Evolutionary conservation across 1,140 invertebrate genomes (phyloP).

Genomic region (Scylla paramamosain): DNA sequence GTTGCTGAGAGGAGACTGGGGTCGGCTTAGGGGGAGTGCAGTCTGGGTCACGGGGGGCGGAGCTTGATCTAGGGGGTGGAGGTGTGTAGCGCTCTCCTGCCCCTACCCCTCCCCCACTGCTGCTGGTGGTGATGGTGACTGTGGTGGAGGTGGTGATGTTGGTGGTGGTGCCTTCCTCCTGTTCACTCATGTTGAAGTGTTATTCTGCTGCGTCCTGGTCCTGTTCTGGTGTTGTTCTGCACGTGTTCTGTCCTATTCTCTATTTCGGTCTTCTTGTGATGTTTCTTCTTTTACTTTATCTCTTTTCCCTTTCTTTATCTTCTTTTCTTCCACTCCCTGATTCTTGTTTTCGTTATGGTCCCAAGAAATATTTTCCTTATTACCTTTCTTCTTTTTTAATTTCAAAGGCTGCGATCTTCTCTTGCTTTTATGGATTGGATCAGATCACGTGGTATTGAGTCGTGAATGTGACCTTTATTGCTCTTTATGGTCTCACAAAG

Average conservation of each 20-base stretch:
- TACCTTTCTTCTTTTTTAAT: no score
- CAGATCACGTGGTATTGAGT: not conserved
- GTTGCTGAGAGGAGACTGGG: conserved; percentile 8
- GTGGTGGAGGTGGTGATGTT: conserved; percentile 40
- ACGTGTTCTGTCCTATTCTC: no score
- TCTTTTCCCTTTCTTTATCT: no score
- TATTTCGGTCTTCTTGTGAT: no score
- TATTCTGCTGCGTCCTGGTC: not conserved
- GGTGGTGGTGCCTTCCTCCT: not conserved
- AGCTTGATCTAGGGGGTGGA: not conserved
- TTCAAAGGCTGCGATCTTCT: no score
- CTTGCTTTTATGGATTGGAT: no score
- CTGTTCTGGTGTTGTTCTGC: not conserved
- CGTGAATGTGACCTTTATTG: no score
- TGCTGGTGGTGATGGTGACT: not conserved
- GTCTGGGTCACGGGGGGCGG: conserved; percentile 22
- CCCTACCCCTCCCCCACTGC: not conserved
- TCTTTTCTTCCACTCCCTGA: no score
- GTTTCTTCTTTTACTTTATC: no score
- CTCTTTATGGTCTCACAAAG: not conserved
- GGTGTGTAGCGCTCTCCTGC: not conserved
- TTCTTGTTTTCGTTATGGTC: no score
- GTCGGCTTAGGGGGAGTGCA: not conserved
- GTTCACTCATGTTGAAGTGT: not conserved
- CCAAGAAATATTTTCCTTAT: no score